A percentile compares a stretch with the other conserved stretches of the same genome.
These are phyloP conservation scores for Zaprionus kolodkinae DNA, from an alignment of 1,140 invertebrate genomes.

Conservation along the genomic window DNA sequence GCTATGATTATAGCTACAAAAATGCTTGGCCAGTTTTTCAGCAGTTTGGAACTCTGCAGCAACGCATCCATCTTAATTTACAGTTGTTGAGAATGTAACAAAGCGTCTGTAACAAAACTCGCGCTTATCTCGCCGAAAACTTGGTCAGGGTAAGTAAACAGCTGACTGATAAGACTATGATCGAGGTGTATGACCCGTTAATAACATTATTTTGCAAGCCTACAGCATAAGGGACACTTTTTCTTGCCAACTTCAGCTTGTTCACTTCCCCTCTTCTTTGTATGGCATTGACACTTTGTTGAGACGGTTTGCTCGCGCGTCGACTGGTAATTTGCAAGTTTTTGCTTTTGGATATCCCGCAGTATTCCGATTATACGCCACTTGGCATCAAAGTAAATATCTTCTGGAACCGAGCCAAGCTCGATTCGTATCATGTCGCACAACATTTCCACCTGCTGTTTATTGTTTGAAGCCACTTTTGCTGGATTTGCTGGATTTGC, in stretches of 20 bases:
- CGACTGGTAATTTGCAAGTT: conserved; percentile 8
- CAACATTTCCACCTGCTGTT: conserved; percentile 54
- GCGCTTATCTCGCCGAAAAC: conserved; percentile 39
- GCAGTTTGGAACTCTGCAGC: conserved; percentile 52
- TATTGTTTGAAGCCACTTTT: background rate
- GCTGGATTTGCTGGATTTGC: no score
- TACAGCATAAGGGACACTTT: conserved; percentile 46
- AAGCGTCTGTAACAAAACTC: background rate
- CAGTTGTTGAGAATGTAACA: conserved; percentile 3
- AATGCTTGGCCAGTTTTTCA: conserved; percentile 56
- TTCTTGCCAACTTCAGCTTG: background rate
- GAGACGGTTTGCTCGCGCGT: background rate
- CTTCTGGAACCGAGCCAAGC: conserved; percentile 49
- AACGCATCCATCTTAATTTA: conserved; percentile 45
- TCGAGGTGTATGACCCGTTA: background rate
- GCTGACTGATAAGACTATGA: conserved; percentile 29
- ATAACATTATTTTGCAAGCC: background rate
- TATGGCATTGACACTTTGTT: background rate
- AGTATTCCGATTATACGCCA: conserved; percentile 75
- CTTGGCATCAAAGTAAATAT: conserved; percentile 68
- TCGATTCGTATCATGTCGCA: conserved; percentile 70
- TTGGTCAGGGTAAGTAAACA: conserved; percentile 44
- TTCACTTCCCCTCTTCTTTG: background rate
- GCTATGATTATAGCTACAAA: conserved; percentile 32
- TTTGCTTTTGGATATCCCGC: conserved; percentile 62